Evolutionary conservation across 30 jellyfish, hydroid and myxozoan genomes (phyloP).

Genomic region (Pelagia noctiluca): DNA sequence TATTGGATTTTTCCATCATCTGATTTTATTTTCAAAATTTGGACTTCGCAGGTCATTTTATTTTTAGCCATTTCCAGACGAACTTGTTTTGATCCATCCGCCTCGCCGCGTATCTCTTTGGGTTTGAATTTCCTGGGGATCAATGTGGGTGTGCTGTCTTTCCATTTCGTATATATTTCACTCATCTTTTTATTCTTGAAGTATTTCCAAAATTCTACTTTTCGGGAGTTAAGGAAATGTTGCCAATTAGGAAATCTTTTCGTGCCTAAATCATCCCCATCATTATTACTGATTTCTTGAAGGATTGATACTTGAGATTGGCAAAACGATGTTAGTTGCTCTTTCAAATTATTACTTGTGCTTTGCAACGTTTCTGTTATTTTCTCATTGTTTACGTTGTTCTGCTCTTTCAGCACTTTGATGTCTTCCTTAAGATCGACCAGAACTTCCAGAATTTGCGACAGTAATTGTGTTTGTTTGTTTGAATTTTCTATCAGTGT

Average conservation of each 20-base stretch:
- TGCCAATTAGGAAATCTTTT: conserved; percentile 32
- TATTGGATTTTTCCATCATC: conserved; percentile 17
- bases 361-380: not conserved
- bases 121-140: conserved; percentile 23
- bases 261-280: conserved; percentile 8
- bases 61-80: conserved; percentile 26
- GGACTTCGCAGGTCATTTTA: conserved; percentile 18
- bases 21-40: conserved; percentile 21
- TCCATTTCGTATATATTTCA: conserved; percentile 23
- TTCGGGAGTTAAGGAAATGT: conserved; percentile 18
- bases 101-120: conserved; percentile 9
- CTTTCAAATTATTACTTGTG: not conserved
- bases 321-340: conserved; percentile 4
- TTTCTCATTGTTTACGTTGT: not conserved
- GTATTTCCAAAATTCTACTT: conserved; percentile 25
- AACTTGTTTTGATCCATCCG: conserved; percentile 10
- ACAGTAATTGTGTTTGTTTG: too few species aligned
- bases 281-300: conserved; percentile 4
- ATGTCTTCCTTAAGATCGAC: conserved; percentile 44
- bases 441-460: conserved; percentile 5
- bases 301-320: conserved; percentile 12
- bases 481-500: too few species aligned
- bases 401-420: not conserved
- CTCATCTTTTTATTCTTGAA: conserved; percentile 17
- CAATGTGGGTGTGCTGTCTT: conserved; percentile 21